phyloP scores from a whole-genome alignment of 2,888 invertebrate species.

The Drosophila emarginata region DNA sequence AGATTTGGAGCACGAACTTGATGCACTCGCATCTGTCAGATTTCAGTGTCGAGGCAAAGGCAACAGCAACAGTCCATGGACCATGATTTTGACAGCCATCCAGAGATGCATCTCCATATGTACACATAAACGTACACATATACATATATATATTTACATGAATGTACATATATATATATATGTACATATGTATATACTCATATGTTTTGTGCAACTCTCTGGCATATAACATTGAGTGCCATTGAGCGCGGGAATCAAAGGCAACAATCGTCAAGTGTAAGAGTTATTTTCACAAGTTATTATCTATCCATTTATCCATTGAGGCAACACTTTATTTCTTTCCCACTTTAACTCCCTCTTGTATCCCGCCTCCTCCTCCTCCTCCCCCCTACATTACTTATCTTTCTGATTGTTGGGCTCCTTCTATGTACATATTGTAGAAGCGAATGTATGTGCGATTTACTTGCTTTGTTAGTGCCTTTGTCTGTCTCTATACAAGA shows the following conservation, averaged over 20 bases:
- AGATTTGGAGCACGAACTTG: slow-evolving; percentile 41
- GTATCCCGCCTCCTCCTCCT: not conserved
- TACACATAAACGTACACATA: not conserved
- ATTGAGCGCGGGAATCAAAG: slow-evolving; percentile 24
- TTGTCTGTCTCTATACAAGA: slow-evolving; percentile 6
- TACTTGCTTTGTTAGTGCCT: slow-evolving; percentile 7
- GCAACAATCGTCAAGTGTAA: slow-evolving; percentile 64
- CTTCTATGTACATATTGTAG: not conserved
- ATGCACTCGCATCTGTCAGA: slow-evolving; percentile 73
- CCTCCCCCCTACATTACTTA: not conserved
- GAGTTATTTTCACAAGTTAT: slow-evolving; percentile 76
- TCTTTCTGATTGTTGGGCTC: slow-evolving; percentile 15
- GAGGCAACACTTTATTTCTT: slow-evolving; percentile 55
- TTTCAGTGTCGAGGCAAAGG: slow-evolving; percentile 67
- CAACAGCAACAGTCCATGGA: slow-evolving; percentile 19
- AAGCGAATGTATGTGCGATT: not conserved
- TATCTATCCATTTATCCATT: slow-evolving; percentile 75
- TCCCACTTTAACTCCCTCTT: slow-evolving; percentile 37
- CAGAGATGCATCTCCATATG: slow-evolving; percentile 27
- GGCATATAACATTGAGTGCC: slow-evolving; percentile 23
- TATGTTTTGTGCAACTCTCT: slow-evolving; percentile 25
- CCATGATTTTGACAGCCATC: slow-evolving; percentile 64
- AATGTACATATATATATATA: slow-evolving; percentile 1
- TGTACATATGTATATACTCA: not conserved
- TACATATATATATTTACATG: slow-evolving; percentile 5